Base-by-base conservation (phyloP, 2,113 vertebrate genomes). In the Microcebus lehilahytsara region DNA sequence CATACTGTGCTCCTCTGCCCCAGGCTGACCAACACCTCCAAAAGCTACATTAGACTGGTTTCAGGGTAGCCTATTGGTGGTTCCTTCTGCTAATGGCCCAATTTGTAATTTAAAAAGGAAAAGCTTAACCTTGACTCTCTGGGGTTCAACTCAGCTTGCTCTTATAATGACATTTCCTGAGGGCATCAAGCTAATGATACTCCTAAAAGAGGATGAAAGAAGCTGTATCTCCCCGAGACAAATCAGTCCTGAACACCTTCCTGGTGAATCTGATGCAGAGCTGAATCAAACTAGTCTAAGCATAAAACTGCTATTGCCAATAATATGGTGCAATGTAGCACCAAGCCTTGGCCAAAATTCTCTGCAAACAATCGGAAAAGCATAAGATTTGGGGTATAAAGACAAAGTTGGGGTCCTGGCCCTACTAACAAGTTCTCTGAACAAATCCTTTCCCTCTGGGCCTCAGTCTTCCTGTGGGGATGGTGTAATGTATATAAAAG, bases 71-170 rank as follows among this genome's bases (percentile, higher is more conserved):
- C 30, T 75, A 1, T 2, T 58, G 32, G 72, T 56, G 34, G 71
- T 40, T 66, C 72, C 53, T 89, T n/a, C 53, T 22, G 20, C n/a
- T 72, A 91, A 69, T 62, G 64, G 71, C 42, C 71, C 60, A 40
- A 9, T 91, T 69, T 86, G 67, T 89, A 64, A 89, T 64, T 89
- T 91, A 25, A 86, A 93, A 88, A 91, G 71, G 60, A 58, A 92
- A 90, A 81, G 40, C 62, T 96, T 93, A 14, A 60, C 66, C 67
- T 93, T 46, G 40, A 37, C 20, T 94, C 66, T 78, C 58, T 19
- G 1, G 40, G n/a, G n/a, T 32, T 87, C 71, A 81, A 34, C 17
- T 85, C 62, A 80, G 56, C 62, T 30, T 85, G 17, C 53, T 94
- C 71, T 85, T 37, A 25, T 17, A 27, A 23, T 83, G 83, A 66